Evolutionary conservation across 2,797 vertebrate genomes (phyloP).

Genomic region (Chiloscyllium punctatum): DNA sequence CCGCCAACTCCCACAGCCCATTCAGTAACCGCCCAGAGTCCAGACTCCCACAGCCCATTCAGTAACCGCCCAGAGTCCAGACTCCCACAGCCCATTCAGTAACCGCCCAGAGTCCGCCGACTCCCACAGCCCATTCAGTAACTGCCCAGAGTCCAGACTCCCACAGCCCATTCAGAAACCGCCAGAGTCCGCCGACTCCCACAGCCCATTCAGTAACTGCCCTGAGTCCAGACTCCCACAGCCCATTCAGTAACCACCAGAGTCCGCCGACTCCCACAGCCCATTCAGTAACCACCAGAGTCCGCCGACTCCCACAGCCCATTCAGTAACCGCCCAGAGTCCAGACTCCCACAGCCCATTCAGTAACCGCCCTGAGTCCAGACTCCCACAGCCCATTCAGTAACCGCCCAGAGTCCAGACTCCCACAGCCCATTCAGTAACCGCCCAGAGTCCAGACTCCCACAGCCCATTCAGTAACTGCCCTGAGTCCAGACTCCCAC

Average conservation of each 20-base stretch:
- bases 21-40: background rate
- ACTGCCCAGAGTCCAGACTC: background rate
- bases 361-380: too few species aligned
- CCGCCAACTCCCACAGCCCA: background rate
- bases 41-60: background rate
- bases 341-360: background rate
- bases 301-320: background rate
- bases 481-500: too few species aligned
- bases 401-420: background rate
- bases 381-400: background rate
- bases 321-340: background rate
- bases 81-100: background rate
- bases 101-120: background rate
- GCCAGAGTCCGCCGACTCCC: too few species aligned
- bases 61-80: too few species aligned
- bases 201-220: background rate
- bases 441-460: background rate
- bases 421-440: background rate
- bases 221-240: background rate
- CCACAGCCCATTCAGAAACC: too few species aligned
- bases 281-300: too few species aligned
- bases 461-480: too few species aligned
- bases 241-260: background rate
- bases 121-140: background rate
- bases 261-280: too few species aligned